Evolutionary conservation across 2,797 vertebrate genomes (phyloP).

Genomic region (Phaenicophaeus curvirostris): DNA sequence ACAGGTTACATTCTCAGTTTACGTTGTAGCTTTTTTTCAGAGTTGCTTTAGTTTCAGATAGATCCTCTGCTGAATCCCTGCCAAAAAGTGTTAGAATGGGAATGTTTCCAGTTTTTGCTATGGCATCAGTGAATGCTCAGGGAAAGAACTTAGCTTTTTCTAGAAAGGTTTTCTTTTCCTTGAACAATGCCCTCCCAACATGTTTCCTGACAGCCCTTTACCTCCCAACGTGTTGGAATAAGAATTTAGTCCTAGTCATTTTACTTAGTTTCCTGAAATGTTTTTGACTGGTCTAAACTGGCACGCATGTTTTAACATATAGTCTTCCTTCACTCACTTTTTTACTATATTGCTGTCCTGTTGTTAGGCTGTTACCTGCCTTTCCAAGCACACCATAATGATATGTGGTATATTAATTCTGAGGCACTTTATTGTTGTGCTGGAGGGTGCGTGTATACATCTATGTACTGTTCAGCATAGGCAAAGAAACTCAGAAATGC

Average conservation of each 20-base stretch:
- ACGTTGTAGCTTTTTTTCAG: background rate
- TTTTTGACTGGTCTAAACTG: background rate
- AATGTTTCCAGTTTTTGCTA: background rate
- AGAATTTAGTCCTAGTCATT: background rate
- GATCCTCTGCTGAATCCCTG: background rate
- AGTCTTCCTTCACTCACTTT: background rate
- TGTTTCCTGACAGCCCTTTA: background rate
- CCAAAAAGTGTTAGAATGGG: background rate
- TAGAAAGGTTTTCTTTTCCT: background rate
- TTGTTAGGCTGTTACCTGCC: background rate
- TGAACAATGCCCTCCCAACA: background rate
- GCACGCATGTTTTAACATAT: background rate
- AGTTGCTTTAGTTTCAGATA: background rate
- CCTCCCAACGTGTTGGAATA: background rate
- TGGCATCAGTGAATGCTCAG: background rate
- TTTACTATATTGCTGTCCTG: background rate
- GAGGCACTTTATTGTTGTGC: background rate
- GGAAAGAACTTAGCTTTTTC: background rate
- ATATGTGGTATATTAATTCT: background rate
- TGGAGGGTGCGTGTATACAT: background rate
- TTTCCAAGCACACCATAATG: background rate
- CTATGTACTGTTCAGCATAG: background rate
- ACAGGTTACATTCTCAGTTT: background rate
- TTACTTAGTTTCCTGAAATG: background rate
- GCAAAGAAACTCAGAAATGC: background rate